A percentile compares a stretch with the other conserved stretches of the same genome.
phyloP scores from a whole-genome alignment of 2,888 invertebrate species.

The Ichneumoninae sp. region DNA sequence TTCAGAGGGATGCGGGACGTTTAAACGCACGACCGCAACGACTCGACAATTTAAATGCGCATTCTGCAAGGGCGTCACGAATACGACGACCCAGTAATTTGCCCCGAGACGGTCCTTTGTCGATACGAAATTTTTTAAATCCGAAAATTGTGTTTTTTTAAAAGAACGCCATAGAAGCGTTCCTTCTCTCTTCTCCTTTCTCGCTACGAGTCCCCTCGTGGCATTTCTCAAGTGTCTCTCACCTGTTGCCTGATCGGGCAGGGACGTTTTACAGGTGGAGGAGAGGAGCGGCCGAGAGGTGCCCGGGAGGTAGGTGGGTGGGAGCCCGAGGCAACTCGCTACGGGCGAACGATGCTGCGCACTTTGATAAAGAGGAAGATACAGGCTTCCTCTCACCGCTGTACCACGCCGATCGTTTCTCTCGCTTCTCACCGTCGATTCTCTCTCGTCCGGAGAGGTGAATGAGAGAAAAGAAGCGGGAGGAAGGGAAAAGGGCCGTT shows the following conservation, averaged over 20 bases:
- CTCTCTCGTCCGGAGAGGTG: slow-evolving; percentile 54
- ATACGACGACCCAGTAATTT: too few relatives aligned
- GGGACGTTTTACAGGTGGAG: slow-evolving; percentile 55
- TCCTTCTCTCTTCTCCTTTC: not conserved
- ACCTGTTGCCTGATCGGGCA: slow-evolving; percentile 52
- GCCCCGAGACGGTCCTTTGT: too few relatives aligned
- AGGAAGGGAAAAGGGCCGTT: slow-evolving; percentile 43
- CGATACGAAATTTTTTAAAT: too few relatives aligned
- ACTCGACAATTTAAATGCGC: too few relatives aligned
- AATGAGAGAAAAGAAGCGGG: slow-evolving; percentile 45
- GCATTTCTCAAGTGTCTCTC: slow-evolving; percentile 39
- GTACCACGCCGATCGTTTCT: slow-evolving; percentile 45
- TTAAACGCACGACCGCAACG: too few relatives aligned
- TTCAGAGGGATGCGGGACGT: too few relatives aligned
- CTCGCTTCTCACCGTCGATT: slow-evolving; percentile 54
- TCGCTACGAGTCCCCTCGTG: not conserved
- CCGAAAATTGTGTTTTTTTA: too few relatives aligned
- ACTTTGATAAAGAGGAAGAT: slow-evolving; percentile 59
- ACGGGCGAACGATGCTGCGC: slow-evolving; percentile 48
- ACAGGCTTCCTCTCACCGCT: slow-evolving; percentile 35
- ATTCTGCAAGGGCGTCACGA: too few relatives aligned
- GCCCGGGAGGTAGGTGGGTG: slow-evolving; percentile 59
- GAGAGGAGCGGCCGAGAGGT: slow-evolving; percentile 64
- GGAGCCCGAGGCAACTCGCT: slow-evolving; percentile 50
- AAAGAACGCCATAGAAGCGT: not conserved